phyloP scores from a whole-genome alignment of 2,888 invertebrate genomes.

The Agonopterix heracliana region DNA sequence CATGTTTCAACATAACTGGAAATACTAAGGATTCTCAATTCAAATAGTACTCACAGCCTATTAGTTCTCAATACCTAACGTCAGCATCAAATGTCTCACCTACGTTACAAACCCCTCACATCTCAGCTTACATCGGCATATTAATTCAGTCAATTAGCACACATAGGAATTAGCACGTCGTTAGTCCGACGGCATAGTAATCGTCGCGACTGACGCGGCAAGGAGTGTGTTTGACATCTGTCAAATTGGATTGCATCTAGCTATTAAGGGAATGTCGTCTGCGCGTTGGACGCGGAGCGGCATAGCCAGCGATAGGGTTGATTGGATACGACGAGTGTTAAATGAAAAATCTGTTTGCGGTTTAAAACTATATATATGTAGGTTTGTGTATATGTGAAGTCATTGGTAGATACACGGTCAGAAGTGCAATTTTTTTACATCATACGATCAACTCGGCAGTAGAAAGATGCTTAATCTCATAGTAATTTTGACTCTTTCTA shows the following conservation, averaged over 20 bases:
- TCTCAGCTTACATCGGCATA: slow-evolving; percentile 45
- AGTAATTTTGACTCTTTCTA: no score
- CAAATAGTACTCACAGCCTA: no score
- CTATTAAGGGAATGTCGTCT: slow-evolving; percentile 64
- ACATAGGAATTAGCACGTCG: slow-evolving; percentile 37
- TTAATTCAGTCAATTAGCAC: slow-evolving; percentile 41
- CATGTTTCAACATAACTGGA: no score
- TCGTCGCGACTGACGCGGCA: slow-evolving; percentile 55
- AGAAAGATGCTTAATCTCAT: no score
- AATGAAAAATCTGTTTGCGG: no score
- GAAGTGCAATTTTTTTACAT: no score
- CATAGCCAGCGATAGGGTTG: slow-evolving; percentile 20
- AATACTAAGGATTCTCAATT: no score
- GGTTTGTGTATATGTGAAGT: no score
- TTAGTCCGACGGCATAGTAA: slow-evolving; percentile 47
- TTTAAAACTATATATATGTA: no score
- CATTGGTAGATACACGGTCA: no score
- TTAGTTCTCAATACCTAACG: no score
- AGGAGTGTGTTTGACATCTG: slow-evolving; percentile 72
- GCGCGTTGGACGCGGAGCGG: slow-evolving; percentile 10
- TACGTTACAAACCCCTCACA: neutral
- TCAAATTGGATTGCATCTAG: slow-evolving; percentile 70
- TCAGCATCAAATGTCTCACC: neutral
- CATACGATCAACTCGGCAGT: no score
- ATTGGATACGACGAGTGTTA: slow-evolving; percentile 26